These are phyloP conservation scores for Coregonus ussuriensis DNA, from an alignment of 2,797 vertebrate species.

Conservation along the genomic window DNA sequence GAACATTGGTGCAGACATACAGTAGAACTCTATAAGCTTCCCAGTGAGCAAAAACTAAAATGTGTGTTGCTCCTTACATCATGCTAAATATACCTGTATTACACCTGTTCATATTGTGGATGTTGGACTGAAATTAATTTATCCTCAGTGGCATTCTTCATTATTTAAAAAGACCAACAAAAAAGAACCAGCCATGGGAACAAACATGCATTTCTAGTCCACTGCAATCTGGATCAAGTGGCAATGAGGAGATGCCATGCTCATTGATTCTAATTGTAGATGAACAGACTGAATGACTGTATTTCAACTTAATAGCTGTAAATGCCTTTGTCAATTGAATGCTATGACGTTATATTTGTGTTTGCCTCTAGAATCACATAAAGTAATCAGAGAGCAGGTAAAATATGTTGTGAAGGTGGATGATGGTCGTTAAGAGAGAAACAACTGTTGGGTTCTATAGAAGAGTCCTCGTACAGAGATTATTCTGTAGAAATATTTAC, in stretches of 20 bases:
- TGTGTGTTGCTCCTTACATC: slow-evolving; percentile 61
- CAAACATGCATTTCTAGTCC: slow-evolving; percentile 12
- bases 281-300: slow-evolving; percentile 46
- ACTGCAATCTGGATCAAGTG: slow-evolving; percentile 50
- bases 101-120: slow-evolving; percentile 53
- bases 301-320: slow-evolving; percentile 52
- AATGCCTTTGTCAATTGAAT: slow-evolving; percentile 56
- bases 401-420: slow-evolving; percentile 21
- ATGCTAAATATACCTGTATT: slow-evolving; percentile 69
- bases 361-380: slow-evolving; percentile 66
- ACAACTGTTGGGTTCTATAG: background rate
- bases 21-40: slow-evolving; percentile 59
- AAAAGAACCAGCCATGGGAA: slow-evolving; percentile 13
- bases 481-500: slow-evolving; percentile 44
- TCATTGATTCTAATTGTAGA: slow-evolving; percentile 46
- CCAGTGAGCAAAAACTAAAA: slow-evolving; percentile 49
- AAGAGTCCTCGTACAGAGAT: slow-evolving; percentile 26
- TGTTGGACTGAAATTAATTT: slow-evolving; percentile 28
- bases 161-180: slow-evolving; percentile 32
- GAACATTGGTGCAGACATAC: slow-evolving; percentile 33
- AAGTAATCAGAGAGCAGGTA: slow-evolving; percentile 49
- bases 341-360: slow-evolving; percentile 47
- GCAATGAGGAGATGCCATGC: slow-evolving; percentile 40
- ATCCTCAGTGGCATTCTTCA: slow-evolving; percentile 42
- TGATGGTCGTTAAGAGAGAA: slow-evolving; percentile 19